Percentiles rank a stretch among this genome's conserved stretches.
These are phyloP conservation scores for Danaus plexippus DNA, from an alignment of 1,140 invertebrate genomes.

Conservation along the genomic window DNA sequence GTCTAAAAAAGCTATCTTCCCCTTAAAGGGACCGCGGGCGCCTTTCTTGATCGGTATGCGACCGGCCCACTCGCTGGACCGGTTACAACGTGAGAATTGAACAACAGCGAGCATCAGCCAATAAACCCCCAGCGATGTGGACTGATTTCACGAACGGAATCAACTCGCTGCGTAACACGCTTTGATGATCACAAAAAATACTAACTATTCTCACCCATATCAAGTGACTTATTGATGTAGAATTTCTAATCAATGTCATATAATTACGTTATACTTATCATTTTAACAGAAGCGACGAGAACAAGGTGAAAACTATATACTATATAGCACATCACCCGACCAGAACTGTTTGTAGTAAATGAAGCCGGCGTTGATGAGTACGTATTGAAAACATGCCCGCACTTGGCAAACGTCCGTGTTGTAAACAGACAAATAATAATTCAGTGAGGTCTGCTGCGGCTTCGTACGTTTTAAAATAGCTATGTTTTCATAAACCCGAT, in stretches of 20 bases:
- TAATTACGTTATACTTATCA: no score
- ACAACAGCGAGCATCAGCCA: conserved; percentile 45
- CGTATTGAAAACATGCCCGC: conserved; percentile 45
- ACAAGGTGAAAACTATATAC: conserved; percentile 4
- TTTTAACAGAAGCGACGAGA: no score
- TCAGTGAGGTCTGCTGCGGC: conserved; percentile 47
- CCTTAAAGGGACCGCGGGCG: conserved; percentile 57
- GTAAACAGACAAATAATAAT: conserved; percentile 62
- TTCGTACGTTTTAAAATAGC: conserved; percentile 61
- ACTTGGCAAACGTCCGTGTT: conserved; percentile 54
- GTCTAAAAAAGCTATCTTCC: conserved; percentile 55
- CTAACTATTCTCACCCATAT: conserved; percentile 1
- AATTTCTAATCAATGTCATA: no score
- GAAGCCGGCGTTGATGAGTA: conserved; percentile 39
- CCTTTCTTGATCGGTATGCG: conserved; percentile 64
- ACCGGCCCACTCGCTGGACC: conserved; percentile 48
- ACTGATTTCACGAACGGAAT: conserved; percentile 26
- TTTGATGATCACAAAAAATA: conserved; percentile 1
- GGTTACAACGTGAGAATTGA: conserved; percentile 63
- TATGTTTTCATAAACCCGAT: conserved; percentile 65
- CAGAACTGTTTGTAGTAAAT: conserved; percentile 48
- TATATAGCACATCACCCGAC: conserved; percentile 22
- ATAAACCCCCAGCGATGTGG: conserved; percentile 43
- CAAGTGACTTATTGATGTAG: neutral
- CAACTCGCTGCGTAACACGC: neutral